Conservation (phyloP, 1,140 invertebrate genomes). For the Drosophila quadrilineata region DNA sequence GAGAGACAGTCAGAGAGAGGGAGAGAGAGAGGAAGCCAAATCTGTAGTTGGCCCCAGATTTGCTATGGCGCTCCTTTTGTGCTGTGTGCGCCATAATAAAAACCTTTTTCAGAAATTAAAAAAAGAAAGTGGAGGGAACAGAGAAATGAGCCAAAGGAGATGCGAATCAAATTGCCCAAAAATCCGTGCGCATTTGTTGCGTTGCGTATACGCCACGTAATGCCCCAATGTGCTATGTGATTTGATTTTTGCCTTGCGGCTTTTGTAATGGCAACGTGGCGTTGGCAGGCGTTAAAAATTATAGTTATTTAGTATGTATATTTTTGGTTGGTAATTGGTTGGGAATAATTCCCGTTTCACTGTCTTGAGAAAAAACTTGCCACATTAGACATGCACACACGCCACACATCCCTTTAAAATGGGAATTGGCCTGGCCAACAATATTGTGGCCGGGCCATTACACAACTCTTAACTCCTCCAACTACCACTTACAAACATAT, state of each 20-base stretch:
- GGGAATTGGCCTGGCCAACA: conserved; percentile 24
- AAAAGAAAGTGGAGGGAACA: conserved; percentile 26
- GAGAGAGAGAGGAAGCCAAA: conserved; percentile 4
- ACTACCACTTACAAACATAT: too few relatives aligned
- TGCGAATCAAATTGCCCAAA: conserved; percentile 45
- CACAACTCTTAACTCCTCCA: conserved; percentile 4
- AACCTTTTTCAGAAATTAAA: conserved; percentile 76
- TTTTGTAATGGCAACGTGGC: conserved; percentile 26
- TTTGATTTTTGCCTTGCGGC: conserved; percentile 57
- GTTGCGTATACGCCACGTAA: conserved; percentile 41
- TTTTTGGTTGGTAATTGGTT: conserved; percentile 23
- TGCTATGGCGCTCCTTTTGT: conserved; percentile 34
- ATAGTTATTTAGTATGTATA: conserved; percentile 64
- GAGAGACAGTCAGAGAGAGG: not conserved
- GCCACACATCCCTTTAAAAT: conserved; percentile 70
- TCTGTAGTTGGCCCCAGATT: conserved; percentile 31
- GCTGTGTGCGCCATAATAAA: conserved; percentile 53
- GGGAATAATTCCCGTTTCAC: conserved; percentile 28
- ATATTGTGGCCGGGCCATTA: conserved; percentile 50
- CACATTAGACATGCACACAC: conserved; percentile 70
- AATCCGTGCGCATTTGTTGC: conserved; percentile 47
- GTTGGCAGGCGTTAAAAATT: conserved; percentile 66
- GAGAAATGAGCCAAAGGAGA: conserved; percentile 27
- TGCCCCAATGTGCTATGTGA: conserved; percentile 18
- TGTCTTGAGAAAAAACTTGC: conserved; percentile 31